Conservation (phyloP, 2,113 vertebrate species). For the Zapus hudsonius region DNA sequence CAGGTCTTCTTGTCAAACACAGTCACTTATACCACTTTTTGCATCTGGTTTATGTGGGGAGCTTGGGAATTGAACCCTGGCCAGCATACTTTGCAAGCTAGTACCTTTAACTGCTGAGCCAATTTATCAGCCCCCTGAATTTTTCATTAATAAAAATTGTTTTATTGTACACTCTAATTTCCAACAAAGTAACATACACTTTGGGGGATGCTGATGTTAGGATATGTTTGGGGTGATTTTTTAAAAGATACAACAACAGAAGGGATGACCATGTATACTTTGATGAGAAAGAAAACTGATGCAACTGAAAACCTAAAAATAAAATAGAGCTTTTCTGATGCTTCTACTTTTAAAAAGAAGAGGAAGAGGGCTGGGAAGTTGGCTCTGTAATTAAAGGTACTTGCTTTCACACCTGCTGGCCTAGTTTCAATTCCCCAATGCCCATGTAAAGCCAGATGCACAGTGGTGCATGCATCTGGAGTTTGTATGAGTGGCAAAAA, state of each 20-base stretch:
- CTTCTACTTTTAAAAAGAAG: not conserved
- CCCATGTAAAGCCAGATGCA: too few relatives aligned
- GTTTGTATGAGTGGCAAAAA: too few relatives aligned
- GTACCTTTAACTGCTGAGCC: not conserved
- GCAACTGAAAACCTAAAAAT: not conserved
- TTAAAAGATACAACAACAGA: not conserved
- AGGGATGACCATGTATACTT: not conserved
- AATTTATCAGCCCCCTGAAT: not conserved
- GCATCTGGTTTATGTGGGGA: not conserved
- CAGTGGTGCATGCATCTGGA: too few relatives aligned
- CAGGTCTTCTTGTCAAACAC: too few relatives aligned
- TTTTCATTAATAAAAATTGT: not conserved
- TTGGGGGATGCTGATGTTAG: not conserved
- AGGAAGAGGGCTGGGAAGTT: too few relatives aligned
- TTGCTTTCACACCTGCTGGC: too few relatives aligned
- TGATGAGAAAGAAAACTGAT: constrained; percentile 4
- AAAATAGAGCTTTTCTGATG: not conserved
- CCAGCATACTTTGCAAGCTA: not conserved
- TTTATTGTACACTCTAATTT: not conserved
- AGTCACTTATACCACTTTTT: too few relatives aligned
- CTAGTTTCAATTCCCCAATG: too few relatives aligned
- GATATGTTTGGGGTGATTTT: not conserved
- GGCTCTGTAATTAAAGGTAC: too few relatives aligned
- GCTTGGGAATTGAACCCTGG: not conserved
- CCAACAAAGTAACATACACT: not conserved